phyloP scores from a whole-genome alignment of 2,797 vertebrate species.

The Sebastes minor region DNA sequence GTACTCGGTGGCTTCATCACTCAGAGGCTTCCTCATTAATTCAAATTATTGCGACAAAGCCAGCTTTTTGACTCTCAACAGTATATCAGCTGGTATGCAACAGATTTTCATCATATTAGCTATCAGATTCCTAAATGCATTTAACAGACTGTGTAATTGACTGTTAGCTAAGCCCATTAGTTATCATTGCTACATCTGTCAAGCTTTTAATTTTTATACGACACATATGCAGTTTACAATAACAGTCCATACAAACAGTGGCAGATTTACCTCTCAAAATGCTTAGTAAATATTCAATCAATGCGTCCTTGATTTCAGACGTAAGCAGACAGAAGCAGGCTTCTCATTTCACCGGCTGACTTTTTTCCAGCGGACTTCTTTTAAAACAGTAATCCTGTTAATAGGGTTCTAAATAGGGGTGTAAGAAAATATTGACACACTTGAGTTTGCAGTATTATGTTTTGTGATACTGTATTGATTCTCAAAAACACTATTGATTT shows the following conservation, averaged over 20 bases:
- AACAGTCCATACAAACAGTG: too few relatives aligned
- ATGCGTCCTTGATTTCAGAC: background rate
- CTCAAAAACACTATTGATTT: too few relatives aligned
- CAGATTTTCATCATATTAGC: background rate
- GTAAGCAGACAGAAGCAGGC: background rate
- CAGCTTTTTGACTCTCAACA: background rate
- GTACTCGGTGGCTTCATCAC: slow-evolving; percentile 22
- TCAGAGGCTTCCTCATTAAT: slow-evolving; percentile 15
- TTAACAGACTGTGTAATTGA: background rate
- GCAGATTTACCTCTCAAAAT: background rate
- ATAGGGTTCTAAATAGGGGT: background rate
- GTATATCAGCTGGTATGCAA: background rate
- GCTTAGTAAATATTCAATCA: background rate
- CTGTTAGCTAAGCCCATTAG: background rate
- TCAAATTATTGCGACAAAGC: background rate
- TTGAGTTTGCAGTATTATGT: too few relatives aligned
- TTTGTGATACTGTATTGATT: too few relatives aligned
- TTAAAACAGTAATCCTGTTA: background rate
- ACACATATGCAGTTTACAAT: background rate
- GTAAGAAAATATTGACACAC: too few relatives aligned
- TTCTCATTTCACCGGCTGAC: background rate
- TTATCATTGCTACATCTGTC: background rate
- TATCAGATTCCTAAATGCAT: background rate
- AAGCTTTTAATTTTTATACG: background rate
- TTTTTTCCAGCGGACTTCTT: background rate